Conservation (phyloP, 2,113 vertebrate species). For the Oplegnathus fasciatus region DNA sequence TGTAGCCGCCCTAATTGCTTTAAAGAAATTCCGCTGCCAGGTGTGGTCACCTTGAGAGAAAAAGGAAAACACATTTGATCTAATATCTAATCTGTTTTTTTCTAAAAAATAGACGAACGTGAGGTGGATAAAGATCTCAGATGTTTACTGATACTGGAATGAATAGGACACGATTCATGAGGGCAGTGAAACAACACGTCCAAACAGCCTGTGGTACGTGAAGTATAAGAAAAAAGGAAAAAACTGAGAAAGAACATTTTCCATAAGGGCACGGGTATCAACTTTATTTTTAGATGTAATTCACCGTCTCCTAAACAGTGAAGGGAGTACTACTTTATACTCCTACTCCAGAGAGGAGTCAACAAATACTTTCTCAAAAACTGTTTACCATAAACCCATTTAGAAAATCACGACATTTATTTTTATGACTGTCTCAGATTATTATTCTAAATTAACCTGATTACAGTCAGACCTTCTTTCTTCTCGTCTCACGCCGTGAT, state of each 20-base stretch:
- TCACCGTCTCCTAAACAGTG: neutral
- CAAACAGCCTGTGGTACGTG: neutral
- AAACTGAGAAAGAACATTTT: neutral
- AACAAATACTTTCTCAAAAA: neutral
- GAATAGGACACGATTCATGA: neutral
- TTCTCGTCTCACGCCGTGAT: slow-evolving; percentile 15
- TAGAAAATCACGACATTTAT: slow-evolving; percentile 1
- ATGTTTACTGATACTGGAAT: neutral
- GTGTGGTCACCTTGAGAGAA: slow-evolving; percentile 21
- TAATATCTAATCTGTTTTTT: neutral
- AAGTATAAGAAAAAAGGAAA: neutral
- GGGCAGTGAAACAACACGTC: neutral
- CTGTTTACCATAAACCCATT: neutral
- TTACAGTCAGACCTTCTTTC: neutral
- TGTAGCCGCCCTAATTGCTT: slow-evolving; percentile 29
- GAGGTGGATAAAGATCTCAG: neutral
- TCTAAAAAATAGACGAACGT: neutral
- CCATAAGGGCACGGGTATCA: too few species aligned
- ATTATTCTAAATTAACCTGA: slow-evolving; percentile 15
- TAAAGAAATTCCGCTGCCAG: neutral
- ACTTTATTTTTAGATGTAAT: neutral
- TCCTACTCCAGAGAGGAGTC: neutral
- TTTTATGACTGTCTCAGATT: slow-evolving; percentile 13
- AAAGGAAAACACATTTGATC: neutral
- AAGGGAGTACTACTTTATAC: neutral